A percentile compares a stretch with the other conserved stretches of the same genome.
Evolutionary conservation across 2,797 vertebrate species (phyloP).

Genomic region (Poecilia wingei): DNA sequence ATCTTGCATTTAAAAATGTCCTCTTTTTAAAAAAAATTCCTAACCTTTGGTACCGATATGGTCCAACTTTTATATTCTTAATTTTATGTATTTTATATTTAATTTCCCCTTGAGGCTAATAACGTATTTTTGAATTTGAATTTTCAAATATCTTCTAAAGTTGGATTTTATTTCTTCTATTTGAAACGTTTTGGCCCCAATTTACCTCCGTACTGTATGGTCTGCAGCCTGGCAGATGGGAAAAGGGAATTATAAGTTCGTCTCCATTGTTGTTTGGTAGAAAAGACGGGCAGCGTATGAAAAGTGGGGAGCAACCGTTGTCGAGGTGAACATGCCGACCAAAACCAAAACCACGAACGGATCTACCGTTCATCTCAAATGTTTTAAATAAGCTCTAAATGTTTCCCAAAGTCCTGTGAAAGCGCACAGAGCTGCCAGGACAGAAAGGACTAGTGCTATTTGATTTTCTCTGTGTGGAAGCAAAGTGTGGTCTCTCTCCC

Average conservation of each 20-base stretch:
- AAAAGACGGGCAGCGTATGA: constrained; percentile 4
- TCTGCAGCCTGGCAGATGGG: constrained; percentile 45
- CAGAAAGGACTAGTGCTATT: constrained; percentile 13
- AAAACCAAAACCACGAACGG: constrained; percentile 71
- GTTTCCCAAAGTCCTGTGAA: constrained; percentile 67
- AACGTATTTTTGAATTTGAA: not conserved
- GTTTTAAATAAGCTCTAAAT: constrained; percentile 71
- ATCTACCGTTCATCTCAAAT: constrained; percentile 75
- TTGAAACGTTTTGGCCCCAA: not conserved
- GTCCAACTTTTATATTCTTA: not conserved
- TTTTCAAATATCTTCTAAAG: not conserved
- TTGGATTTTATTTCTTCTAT: not conserved
- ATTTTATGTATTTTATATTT: not conserved
- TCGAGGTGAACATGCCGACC: constrained; percentile 57
- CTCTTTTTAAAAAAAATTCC: not conserved
- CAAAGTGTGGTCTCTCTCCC: constrained; percentile 36
- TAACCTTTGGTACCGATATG: not conserved
- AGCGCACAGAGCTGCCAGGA: constrained; percentile 38
- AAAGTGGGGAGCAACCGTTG: constrained; percentile 46
- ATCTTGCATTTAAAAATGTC: no score
- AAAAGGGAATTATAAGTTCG: constrained; percentile 37
- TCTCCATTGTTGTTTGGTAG: constrained; percentile 39
- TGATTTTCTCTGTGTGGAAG: constrained; percentile 38
- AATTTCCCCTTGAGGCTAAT: no score
- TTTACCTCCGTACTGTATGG: not conserved